Evolutionary conservation across 2,113 vertebrate genomes (phyloP), one percentile per base, ranked within the genome.

Genomic region (Oreamnos americanus): DNA sequence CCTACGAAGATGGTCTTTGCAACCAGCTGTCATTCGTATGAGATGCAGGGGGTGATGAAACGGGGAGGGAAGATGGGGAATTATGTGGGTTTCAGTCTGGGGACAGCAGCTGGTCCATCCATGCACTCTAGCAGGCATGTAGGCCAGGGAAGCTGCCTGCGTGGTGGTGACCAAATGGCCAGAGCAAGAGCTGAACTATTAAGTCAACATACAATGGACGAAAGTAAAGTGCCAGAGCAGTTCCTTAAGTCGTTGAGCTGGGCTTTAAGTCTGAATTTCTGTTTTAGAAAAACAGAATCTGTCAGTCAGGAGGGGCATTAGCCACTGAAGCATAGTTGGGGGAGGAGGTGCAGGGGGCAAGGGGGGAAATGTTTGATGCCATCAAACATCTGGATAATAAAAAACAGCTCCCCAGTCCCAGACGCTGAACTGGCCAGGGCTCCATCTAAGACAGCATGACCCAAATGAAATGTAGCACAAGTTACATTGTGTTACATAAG

Each of bases 271-370:
- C 4, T 53, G 26, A 51, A 55, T 14, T 60, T 78, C 12, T 36
- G 39, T 36, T 25, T 87, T 87, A 87, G 71, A 95, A 53, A 67
- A 36, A 30, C 6, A 30, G 58, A 30, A 30, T n/a, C 43, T 82
- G 43, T 91, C 12, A 39, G 1, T 51, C 14, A 36, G 11, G 47
- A 79, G 67, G 60, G 82, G 11, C 19, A 45, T 30, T 25, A 53
- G 28, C 9, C 43, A 67, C 8, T 5, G 53, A 87, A 83, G 47
- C 39, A 51, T 0, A 90, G 28, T 6, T 1, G 30, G 64, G 9
- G 33, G 45, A 45, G 45, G 7, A 0, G 9, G 64, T 11, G 64
- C 8, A 4, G 16, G 8, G 33, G 33, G 33, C 0, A 0, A 71
- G 16, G 28, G 8, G 11, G 15, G 25, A 71, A 16, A 9, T 36